Evolutionary conservation across 2,888 invertebrate species (phyloP).

Genomic region (Hipparchia semele): DNA sequence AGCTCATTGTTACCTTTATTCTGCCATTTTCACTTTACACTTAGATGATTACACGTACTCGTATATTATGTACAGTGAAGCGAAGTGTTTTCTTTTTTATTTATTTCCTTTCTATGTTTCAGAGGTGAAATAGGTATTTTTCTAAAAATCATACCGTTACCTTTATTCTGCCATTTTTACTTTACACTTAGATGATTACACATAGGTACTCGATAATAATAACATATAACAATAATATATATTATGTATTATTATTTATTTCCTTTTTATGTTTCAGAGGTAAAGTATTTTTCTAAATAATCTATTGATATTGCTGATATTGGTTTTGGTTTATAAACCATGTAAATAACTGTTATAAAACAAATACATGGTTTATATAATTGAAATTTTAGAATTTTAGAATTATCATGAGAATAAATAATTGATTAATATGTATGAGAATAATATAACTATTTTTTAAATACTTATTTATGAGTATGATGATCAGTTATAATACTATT

Average conservation of each 20-base stretch:
- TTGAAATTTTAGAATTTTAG: too few species aligned
- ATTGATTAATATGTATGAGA: too few species aligned
- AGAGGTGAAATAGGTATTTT: not conserved
- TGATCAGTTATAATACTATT: too few species aligned
- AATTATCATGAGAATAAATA: too few species aligned
- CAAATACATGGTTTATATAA: too few species aligned
- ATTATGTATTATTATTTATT: not conserved
- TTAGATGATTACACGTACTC: constrained; percentile 31
- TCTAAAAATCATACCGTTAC: constrained; percentile 12
- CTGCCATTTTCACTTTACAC: constrained; percentile 37
- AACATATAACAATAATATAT: too few species aligned
- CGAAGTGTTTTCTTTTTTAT: constrained; percentile 35
- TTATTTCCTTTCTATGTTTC: not conserved
- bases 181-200: constrained; percentile 37
- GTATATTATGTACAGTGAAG: constrained; percentile 35
- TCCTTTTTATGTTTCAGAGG: not conserved
- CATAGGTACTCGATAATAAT: not conserved
- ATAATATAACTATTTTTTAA: too few species aligned
- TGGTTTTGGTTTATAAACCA: not conserved
- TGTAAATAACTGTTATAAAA: too few species aligned
- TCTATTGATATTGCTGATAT: not conserved
- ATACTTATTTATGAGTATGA: too few species aligned
- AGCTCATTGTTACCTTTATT: constrained; percentile 34
- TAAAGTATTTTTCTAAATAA: not conserved
- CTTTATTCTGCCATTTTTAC: constrained; percentile 36